A percentile compares a stretch with the other conserved stretches of the same genome.
Conservation (phyloP, 1,140 invertebrate species). For the Sarcophaga peregrina region DNA sequence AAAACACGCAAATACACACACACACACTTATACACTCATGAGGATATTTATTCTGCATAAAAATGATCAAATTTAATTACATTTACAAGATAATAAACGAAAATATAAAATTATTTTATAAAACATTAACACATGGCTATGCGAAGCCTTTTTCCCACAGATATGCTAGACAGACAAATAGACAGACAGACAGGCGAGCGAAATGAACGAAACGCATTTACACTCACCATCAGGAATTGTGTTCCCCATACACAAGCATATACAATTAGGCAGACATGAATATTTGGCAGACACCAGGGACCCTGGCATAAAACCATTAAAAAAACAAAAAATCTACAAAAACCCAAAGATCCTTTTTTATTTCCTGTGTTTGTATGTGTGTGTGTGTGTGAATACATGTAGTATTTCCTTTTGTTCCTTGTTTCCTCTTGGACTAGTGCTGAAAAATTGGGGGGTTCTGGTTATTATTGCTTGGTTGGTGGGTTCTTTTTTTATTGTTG, state of each 20-base stretch:
- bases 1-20: background rate
- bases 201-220: too few relatives aligned
- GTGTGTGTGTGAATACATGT: too few relatives aligned
- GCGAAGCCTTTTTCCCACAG: background rate
- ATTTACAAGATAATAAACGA: conserved; percentile 24
- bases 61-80: conserved; percentile 25
- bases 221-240: background rate
- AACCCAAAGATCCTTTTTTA: too few relatives aligned
- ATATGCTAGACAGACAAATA: too few relatives aligned
- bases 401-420: too few relatives aligned
- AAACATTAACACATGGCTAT: conserved; percentile 14
- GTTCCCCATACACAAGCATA: background rate
- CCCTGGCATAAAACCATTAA: background rate
- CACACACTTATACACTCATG: too few relatives aligned
- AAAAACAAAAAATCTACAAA: background rate
- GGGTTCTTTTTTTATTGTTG: background rate
- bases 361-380: too few relatives aligned
- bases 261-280: background rate
- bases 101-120: conserved; percentile 20
- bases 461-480: background rate
- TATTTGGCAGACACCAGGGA: conserved; percentile 9
- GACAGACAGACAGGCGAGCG: too few relatives aligned
- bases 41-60: conserved; percentile 8
- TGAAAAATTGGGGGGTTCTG: too few relatives aligned
- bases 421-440: too few relatives aligned